phyloP scores from a whole-genome alignment of 2,797 vertebrate species.

The Heterohyrax brucei region DNA sequence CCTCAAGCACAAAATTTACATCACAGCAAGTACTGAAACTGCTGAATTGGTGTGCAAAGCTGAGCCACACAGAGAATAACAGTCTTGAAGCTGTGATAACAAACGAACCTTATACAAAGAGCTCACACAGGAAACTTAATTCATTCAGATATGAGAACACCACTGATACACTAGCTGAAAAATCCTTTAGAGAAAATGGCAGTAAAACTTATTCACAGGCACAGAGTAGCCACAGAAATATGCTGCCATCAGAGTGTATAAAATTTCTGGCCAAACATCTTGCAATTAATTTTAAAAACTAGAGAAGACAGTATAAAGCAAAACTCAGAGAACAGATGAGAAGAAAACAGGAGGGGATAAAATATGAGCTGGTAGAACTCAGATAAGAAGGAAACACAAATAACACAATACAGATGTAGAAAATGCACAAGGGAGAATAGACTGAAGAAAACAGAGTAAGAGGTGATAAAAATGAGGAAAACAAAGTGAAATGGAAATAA shows the following conservation, averaged over 20 bases:
- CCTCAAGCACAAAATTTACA: not conserved
- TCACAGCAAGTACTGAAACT: not conserved
- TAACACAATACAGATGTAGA: not conserved
- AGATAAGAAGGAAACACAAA: not conserved
- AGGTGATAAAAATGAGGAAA: not conserved
- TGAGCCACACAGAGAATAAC: not conserved
- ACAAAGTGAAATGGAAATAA: not conserved
- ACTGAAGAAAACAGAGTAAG: not conserved
- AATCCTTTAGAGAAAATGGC: not conserved
- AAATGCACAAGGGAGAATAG: not conserved
- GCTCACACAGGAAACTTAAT: not conserved
- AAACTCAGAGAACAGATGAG: not conserved
- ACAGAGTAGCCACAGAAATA: not conserved
- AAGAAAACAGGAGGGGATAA: not conserved
- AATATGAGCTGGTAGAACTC: conserved; percentile 30
- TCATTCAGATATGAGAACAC: not conserved
- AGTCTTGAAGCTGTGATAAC: not conserved
- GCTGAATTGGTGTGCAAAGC: not conserved
- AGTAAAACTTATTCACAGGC: not conserved
- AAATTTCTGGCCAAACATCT: conserved; percentile 44
- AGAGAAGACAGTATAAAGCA: conserved; percentile 41
- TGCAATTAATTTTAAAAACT: conserved; percentile 27
- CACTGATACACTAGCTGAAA: not conserved
- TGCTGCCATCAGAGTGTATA: not conserved
- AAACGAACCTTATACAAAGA: not conserved